Evolutionary conservation across 1,140 invertebrate species (phyloP).

Genomic region (Pteromalus puparum): DNA sequence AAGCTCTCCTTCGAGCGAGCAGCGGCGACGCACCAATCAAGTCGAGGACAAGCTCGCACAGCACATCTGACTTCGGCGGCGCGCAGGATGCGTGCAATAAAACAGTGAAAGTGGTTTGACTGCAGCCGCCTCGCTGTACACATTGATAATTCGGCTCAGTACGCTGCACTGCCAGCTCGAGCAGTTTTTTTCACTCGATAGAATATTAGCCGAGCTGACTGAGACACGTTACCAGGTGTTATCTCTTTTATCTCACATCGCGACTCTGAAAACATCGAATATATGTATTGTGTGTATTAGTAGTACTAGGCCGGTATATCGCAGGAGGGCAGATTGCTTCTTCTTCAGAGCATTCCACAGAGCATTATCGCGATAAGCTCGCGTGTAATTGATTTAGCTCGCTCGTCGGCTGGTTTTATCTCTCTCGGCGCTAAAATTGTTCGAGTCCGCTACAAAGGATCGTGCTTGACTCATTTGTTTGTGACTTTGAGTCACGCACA

Average conservation of each 20-base stretch:
- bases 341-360: too few relatives aligned
- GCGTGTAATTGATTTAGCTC: too few relatives aligned
- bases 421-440: background rate
- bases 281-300: too few relatives aligned
- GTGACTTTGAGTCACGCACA: slow-evolving; percentile 46
- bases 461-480: slow-evolving; percentile 45
- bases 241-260: background rate
- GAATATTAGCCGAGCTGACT: background rate
- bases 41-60: background rate
- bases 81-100: slow-evolving; percentile 32
- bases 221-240: background rate
- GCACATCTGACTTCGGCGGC: background rate
- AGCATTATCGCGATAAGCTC: too few relatives aligned
- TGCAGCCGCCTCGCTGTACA: background rate
- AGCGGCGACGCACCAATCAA: background rate
- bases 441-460: slow-evolving; percentile 23
- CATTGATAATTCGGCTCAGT: slow-evolving; percentile 4
- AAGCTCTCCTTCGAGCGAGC: background rate
- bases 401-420: too few relatives aligned
- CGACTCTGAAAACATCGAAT: too few relatives aligned
- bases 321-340: too few relatives aligned
- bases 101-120: slow-evolving; percentile 34
- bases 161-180: background rate
- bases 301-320: too few relatives aligned
- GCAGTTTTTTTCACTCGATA: background rate